phyloP scores from a whole-genome alignment of 1,140 invertebrate genomes.

The Phocides pigmalion region DNA sequence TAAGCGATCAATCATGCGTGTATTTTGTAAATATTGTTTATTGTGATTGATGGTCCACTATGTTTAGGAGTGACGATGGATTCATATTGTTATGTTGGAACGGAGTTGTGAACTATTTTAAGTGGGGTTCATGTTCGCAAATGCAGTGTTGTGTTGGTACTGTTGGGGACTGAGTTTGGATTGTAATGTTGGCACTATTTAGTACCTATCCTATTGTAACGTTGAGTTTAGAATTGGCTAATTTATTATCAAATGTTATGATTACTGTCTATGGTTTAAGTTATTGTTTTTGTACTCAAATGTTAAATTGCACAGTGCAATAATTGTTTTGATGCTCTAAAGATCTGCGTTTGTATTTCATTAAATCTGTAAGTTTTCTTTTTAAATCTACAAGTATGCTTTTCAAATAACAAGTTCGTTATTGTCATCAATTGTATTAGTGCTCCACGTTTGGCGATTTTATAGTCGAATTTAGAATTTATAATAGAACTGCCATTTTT shows the following conservation, averaged over 20 bases:
- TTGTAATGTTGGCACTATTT: constrained; percentile 23
- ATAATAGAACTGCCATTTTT: background rate
- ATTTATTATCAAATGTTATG: constrained; percentile 22
- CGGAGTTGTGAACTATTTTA: constrained; percentile 9
- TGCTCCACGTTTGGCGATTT: background rate
- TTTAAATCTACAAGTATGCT: too few relatives aligned
- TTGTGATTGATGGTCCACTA: constrained; percentile 7
- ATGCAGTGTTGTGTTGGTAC: constrained; percentile 25
- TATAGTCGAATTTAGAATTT: constrained; percentile 7
- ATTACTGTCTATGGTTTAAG: too few relatives aligned
- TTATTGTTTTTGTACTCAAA: constrained; percentile 8
- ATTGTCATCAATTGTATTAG: background rate
- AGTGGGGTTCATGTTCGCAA: constrained; percentile 12
- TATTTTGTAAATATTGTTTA: constrained; percentile 9
- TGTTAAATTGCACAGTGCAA: constrained; percentile 11
- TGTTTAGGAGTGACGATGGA: constrained; percentile 7
- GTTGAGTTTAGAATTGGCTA: constrained; percentile 22
- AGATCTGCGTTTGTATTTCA: constrained; percentile 1
- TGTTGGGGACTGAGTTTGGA: constrained; percentile 14
- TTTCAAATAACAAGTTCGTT: too few relatives aligned
- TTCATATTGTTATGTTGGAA: constrained; percentile 2
- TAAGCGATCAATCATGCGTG: constrained; percentile 4
- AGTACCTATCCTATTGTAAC: constrained; percentile 19
- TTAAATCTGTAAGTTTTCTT: constrained; percentile 1
- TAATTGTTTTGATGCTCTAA: constrained; percentile 13